Base-by-base conservation (phyloP, 2,888 invertebrate genomes). In the Meganola albula region DNA sequence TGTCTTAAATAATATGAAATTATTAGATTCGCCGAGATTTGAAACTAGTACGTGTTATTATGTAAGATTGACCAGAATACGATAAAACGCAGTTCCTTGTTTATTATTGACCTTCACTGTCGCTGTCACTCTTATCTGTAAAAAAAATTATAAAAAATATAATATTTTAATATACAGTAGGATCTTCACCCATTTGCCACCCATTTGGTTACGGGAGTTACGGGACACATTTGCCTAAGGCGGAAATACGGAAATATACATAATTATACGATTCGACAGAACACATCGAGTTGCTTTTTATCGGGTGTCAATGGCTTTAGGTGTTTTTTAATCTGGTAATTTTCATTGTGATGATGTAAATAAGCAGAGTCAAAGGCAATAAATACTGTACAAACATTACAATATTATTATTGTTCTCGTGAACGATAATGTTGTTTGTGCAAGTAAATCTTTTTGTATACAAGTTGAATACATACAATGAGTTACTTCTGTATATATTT, bases 41-140 rank as follows among this genome's bases (percentile, higher is more conserved):
- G 66, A 70, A 72, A 69, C 73, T 77, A 80, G 69, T 74, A 69
- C 62, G 65, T 65, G 71, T 58, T 75, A 82, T 79, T 77, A 83
- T 71, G 74, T 78, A 78, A 80, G 73, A 74, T 83, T 85, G 85
- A 85, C 85, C 85, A 85, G 85, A 85, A 85, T 83, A 75, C 71
- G 76, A 76, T 73, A 71, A 68, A 70, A 72, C 71, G 73, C 70
- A 71, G 71, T 71, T 64, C 67, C 57, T 53, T 48, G 40, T 53
- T 58, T 50, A 65, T 90, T 91, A 95, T 88, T 95, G 95, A 87
- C 94, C 95, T 89, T 95, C 95, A 86, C 95, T 95, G 88, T 95
- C 95, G 88, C 94, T 95, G 90, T 95, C 95, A 88, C 94, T 95
- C 88, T 95, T 95, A 89, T 95, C 95, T 95, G 90, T 47, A 90